Percentiles rank a stretch among this genome's conserved stretches.
Conservation (phyloP, 2,797 vertebrate species). For the Cossypha niveicapilla region DNA sequence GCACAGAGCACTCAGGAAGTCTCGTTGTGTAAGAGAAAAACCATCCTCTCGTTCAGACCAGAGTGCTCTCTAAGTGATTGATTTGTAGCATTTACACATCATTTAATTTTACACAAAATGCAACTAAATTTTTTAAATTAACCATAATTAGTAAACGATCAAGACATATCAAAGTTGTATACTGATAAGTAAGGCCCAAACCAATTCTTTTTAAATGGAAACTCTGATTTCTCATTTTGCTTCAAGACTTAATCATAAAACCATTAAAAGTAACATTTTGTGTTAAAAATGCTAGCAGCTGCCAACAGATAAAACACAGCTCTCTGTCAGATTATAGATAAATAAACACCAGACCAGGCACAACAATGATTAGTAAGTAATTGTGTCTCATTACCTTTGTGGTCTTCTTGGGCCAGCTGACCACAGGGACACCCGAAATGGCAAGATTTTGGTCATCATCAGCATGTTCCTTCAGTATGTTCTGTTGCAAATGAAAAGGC, state of each 20-base stretch:
- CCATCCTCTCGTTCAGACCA: neutral
- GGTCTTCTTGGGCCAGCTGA: slow-evolving; percentile 90
- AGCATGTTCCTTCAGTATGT: slow-evolving; percentile 89
- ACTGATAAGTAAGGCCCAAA: neutral
- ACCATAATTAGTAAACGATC: neutral
- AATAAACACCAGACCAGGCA: neutral
- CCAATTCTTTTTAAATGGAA: neutral
- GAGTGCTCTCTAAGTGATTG: neutral
- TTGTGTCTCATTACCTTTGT: slow-evolving; percentile 80
- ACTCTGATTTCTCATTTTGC: neutral
- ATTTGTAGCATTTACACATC: neutral
- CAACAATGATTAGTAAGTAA: neutral
- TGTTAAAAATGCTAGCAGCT: neutral
- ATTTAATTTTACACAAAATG: neutral
- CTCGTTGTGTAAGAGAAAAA: neutral
- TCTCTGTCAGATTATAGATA: neutral
- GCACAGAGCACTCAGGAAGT: neutral
- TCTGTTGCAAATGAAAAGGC: slow-evolving; percentile 76
- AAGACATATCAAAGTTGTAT: neutral
- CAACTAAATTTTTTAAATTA: neutral
- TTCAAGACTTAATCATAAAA: neutral
- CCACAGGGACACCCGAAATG: slow-evolving; percentile 89
- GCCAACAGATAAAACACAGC: neutral
- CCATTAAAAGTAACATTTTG: neutral
- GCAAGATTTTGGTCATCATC: slow-evolving; percentile 90